A percentile compares a stretch with the other conserved stretches of the same genome.
phyloP scores from a whole-genome alignment of 2,113 vertebrate genomes.

The Sterna hirundo region DNA sequence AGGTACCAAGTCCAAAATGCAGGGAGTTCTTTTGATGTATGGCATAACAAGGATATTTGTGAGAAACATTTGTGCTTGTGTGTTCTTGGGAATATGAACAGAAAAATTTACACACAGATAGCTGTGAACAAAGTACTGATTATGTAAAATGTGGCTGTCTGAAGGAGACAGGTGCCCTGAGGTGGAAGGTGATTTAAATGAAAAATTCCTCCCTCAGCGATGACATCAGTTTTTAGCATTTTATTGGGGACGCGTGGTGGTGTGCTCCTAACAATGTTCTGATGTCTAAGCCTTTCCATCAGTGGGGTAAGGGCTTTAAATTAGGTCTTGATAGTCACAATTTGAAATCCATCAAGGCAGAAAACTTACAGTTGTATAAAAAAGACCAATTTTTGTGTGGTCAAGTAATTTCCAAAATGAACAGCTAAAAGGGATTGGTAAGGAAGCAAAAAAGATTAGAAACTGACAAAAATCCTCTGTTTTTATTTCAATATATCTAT shows the following conservation, averaged over 20 bases:
- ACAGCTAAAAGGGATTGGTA: background rate
- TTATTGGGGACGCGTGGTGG: background rate
- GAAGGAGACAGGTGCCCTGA: background rate
- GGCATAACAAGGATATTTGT: background rate
- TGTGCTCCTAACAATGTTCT: background rate
- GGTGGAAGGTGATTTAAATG: background rate
- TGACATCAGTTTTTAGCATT: background rate
- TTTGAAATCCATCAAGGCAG: background rate
- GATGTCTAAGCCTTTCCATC: background rate
- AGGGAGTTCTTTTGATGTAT: background rate
- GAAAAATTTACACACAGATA: background rate
- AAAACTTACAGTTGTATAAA: background rate
- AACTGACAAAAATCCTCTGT: background rate
- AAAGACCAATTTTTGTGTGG: background rate
- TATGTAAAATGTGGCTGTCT: background rate
- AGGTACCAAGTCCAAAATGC: background rate
- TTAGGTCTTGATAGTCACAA: background rate
- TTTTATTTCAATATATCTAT: background rate
- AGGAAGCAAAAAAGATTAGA: background rate
- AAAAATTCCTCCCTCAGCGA: background rate
- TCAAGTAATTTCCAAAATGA: background rate
- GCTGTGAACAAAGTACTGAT: background rate
- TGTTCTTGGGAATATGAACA: background rate
- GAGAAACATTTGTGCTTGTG: background rate
- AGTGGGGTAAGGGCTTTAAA: background rate